Base-by-base conservation (phyloP, 2,888 invertebrate species). In the Mythimna loreyi region DNA sequence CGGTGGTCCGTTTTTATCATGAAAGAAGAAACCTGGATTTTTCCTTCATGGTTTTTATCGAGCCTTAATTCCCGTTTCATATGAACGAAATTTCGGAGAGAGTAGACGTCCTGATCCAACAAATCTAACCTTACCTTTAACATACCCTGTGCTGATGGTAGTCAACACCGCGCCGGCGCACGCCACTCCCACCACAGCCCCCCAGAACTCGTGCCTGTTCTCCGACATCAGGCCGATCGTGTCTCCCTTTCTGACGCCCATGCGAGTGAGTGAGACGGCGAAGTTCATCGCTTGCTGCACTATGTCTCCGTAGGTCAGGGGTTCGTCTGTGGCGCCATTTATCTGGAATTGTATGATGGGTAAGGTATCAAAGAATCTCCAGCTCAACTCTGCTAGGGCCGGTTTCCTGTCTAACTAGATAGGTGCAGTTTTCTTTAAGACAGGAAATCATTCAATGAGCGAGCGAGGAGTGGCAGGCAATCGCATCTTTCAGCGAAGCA, bases 171-270 rank as follows among this genome's bases (percentile, higher is more conserved):
- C 94, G 0, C 94, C 94, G 1, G 90, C 73, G 64, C 91, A 91
- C 0, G 82, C 72, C 0, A 85, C 80, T 0, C 93, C 95, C 1
- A 94, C 67, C 0, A 89, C 80, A 6, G 92, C 88, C 1, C 89
- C 83, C 86, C 88, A 92, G 49, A 84, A 94, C 36, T 94, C 94
- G 2, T 70, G 67, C 1, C 92, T 80, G 49, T 94, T 95, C 66
- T 95, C 95, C 0, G 92, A 87, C n/a, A 91, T 85, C 0, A 95
- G 47, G 0, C 89, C 94, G 0, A 95, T 77, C 21, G 88, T 87
- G 8, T 95, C 91, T 85, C 94, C 93, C 80, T 91, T 94, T 84
- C 79, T 84, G 16, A 94, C 86, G 0, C 94, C 94, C 19, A 94
- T 81, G 52, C 86, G 90, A 19, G 80, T 74, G 83, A 95, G 93